These are phyloP conservation scores for Himalopsyche phryganea DNA, from an alignment of 1,140 invertebrate species.

Conservation along the genomic window DNA sequence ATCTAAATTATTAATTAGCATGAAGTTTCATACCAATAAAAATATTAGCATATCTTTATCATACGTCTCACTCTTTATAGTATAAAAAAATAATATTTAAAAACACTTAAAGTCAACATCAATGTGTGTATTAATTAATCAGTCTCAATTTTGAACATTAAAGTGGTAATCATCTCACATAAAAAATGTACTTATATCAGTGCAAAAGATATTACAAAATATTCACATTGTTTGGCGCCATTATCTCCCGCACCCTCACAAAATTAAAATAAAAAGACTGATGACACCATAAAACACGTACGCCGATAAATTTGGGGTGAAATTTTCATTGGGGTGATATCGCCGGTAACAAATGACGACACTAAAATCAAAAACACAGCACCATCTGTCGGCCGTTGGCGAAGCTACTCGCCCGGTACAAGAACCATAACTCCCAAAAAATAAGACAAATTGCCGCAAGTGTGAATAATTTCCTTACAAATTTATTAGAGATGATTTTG, in stretches of 20 bases:
- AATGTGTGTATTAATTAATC: too few relatives aligned
- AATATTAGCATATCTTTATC: too few relatives aligned
- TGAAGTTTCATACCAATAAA: too few relatives aligned
- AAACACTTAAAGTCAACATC: too few relatives aligned
- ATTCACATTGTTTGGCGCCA: too few relatives aligned
- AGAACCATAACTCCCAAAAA: slow-evolving; percentile 22
- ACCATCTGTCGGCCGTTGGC: slow-evolving; percentile 10
- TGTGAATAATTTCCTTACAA: slow-evolving; percentile 27
- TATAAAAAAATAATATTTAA: too few relatives aligned
- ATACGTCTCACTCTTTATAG: too few relatives aligned
- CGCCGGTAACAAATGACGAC: slow-evolving; percentile 12
- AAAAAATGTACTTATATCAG: too few relatives aligned
- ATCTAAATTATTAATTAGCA: too few relatives aligned
- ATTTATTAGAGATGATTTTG: slow-evolving; percentile 25
- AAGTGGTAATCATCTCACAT: too few relatives aligned
- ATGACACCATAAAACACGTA: slow-evolving; percentile 9
- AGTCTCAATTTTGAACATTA: too few relatives aligned
- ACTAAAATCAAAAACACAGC: slow-evolving; percentile 9
- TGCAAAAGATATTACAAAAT: too few relatives aligned
- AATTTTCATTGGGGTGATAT: slow-evolving; percentile 2
- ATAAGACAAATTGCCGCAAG: slow-evolving; percentile 24
- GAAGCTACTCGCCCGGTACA: slow-evolving; percentile 7
- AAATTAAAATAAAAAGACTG: slow-evolving; percentile 10
- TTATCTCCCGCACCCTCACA: not conserved
- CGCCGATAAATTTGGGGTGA: not conserved